A percentile compares a stretch with the other conserved stretches of the same genome.
Conservation (phyloP, 2,113 vertebrate genomes). For the Mormoops blainvillei region DNA sequence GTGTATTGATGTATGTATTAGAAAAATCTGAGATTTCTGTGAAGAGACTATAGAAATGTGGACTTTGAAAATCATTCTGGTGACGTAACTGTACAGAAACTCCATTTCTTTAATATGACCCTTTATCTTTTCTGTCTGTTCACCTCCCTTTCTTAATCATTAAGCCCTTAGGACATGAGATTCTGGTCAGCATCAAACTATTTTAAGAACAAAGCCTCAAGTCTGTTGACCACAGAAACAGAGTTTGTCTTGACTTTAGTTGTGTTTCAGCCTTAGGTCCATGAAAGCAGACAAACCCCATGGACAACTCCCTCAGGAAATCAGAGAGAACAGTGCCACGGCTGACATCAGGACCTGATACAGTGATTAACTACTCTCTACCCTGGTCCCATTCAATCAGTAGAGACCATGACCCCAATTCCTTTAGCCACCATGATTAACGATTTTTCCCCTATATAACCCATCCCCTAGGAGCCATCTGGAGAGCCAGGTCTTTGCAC, state of each 20-base stretch:
- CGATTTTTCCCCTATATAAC: not conserved
- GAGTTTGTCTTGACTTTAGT: not conserved
- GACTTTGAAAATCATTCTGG: not conserved
- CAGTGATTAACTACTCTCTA: not conserved
- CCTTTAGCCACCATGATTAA: not conserved
- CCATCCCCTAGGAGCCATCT: not conserved
- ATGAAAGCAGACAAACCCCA: no score
- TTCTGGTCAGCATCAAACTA: not conserved
- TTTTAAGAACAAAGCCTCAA: not conserved
- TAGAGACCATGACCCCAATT: not conserved
- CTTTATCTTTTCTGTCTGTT: no score
- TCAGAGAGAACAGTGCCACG: not conserved
- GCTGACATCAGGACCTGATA: not conserved
- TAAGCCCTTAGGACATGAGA: not conserved
- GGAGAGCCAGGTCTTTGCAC: not conserved
- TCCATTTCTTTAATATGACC: no score
- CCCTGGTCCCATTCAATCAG: not conserved
- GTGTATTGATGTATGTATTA: not conserved
- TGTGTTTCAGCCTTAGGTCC: not conserved
- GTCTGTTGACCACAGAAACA: not conserved
- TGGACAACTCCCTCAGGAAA: not conserved
- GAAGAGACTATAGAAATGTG: not conserved
- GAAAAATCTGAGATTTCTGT: not conserved
- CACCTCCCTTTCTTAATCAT: no score
- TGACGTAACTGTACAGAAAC: not conserved